phyloP scores from a whole-genome alignment of 2,888 invertebrate genomes.

The Eupithecia exiguata region DNA sequence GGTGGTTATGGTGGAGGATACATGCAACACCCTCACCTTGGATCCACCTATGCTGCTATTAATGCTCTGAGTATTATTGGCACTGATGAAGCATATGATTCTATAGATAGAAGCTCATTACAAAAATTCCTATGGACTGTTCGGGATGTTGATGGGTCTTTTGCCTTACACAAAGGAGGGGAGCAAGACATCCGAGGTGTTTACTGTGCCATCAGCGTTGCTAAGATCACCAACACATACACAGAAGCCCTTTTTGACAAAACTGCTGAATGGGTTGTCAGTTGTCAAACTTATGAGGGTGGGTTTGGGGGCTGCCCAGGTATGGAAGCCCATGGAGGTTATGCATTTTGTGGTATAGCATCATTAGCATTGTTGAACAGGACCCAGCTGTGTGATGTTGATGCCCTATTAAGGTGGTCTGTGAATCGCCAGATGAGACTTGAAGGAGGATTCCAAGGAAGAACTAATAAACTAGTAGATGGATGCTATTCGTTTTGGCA shows the following conservation, averaged over 20 bases:
- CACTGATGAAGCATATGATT: constrained; percentile 91
- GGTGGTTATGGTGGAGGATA: constrained; percentile 99
- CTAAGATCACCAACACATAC: constrained; percentile 92
- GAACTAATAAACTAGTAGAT: constrained; percentile 99
- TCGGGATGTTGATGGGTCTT: constrained; percentile 93
- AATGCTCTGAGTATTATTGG: constrained; percentile 96
- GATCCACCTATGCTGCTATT: constrained; percentile 98
- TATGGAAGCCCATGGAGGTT: constrained; percentile 99
- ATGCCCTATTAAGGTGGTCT: constrained; percentile 93
- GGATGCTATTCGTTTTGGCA: constrained; percentile 99
- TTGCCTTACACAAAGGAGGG: constrained; percentile 94
- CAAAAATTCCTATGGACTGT: constrained; percentile 91
- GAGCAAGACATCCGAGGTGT: constrained; percentile 97
- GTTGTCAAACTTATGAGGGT: constrained; percentile 99
- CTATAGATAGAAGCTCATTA: constrained; percentile 92
- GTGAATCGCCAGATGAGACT: constrained; percentile 95
- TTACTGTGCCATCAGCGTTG: constrained; percentile 97
- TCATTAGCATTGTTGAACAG: constrained; percentile 92
- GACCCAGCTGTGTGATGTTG: constrained; percentile 89
- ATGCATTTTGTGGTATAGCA: constrained; percentile 98
- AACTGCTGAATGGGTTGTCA: constrained; percentile 96
- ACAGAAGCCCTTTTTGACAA: constrained; percentile 91
- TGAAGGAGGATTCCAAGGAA: constrained; percentile 98
- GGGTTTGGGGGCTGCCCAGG: constrained; percentile 96
- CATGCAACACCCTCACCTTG: constrained; percentile 95